phyloP scores from a whole-genome alignment of 2,113 vertebrate genomes.

The Struthio camelus region DNA sequence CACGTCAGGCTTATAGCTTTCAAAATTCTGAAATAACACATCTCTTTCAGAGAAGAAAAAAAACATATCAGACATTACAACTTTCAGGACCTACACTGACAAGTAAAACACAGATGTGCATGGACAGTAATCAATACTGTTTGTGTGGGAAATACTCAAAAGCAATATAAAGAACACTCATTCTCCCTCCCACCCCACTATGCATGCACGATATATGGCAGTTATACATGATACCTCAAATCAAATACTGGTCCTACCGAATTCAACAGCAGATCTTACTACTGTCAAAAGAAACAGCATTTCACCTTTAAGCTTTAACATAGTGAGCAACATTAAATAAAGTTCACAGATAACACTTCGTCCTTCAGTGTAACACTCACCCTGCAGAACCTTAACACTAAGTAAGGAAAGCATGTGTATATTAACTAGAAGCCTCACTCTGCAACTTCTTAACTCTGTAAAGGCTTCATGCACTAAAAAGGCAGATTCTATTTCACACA shows the following conservation, averaged over 20 bases:
- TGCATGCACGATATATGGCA: not conserved
- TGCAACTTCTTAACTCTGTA: not conserved
- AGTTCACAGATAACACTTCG: not conserved
- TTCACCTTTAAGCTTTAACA: not conserved
- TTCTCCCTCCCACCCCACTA: not conserved
- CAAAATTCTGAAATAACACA: constrained; percentile 93
- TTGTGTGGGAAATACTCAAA: not conserved
- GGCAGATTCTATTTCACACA: not conserved
- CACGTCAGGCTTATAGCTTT: constrained; percentile 88
- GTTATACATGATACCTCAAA: not conserved
- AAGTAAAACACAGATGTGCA: not conserved
- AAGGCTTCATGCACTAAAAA: not conserved
- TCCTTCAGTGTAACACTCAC: not conserved
- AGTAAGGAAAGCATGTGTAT: not conserved
- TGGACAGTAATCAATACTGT: not conserved
- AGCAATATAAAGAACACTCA: not conserved
- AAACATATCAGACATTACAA: constrained; percentile 1
- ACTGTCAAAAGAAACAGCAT: not conserved
- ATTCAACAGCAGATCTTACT: not conserved
- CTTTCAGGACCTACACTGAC: not conserved
- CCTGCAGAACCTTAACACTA: not conserved
- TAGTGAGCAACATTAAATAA: not conserved
- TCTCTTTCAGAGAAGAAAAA: constrained; percentile 80
- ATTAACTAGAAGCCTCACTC: not conserved
- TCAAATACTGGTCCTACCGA: not conserved